Base-by-base conservation (phyloP, 2,888 invertebrate genomes). In the Arrhopalites spinosus region DNA sequence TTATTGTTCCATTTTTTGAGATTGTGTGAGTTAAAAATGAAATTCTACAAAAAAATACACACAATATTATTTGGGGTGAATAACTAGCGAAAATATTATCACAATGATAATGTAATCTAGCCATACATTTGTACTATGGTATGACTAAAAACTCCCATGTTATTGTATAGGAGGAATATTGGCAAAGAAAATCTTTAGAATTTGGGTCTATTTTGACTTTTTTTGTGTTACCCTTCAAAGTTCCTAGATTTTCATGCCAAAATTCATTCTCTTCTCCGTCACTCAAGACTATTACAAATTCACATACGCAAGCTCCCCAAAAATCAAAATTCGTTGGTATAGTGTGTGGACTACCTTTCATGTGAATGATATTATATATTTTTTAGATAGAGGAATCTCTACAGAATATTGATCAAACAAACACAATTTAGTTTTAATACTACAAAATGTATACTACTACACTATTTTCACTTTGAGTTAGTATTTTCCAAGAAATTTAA, bases 171-270 rank as follows among this genome's bases (percentile, higher is more conserved):
- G 11, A 36, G 11, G 11, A 11, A 36, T 36, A 11, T 36, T 36
- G 11, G 36, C 2, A 27, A 69, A 50, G 56, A 70, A 30, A 70
- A 70, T 70, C 56, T 56, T 70, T 50, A 15, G 70, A 70, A 70
- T 50, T 70, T 47, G 50, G 50, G 15, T 17, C n/a, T 3, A 70
- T 53, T 70, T 70, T 56, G 56, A 27, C 29, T 47, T 53, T 56
- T 70, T 70, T 70, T 53, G 70, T 70, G n/a, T 56, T 50, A 43
- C 66, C 66, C 30, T 66, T 66, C 66, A 66, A 43, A 36, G 66
- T 23, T 17, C 66, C 66, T 66, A 66, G 8, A 66, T 66, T 66
- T 43, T 30, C 30, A 25, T 30, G 66, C 66, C 43, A 30, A 43
- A 50, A 13, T 8, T 50, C 50, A 50, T 50, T n/a, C n/a, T 50